Percentiles rank a stretch among this genome's conserved stretches.
phyloP scores from a whole-genome alignment of 1,140 invertebrate species.

The Heliconius eleuchia region DNA sequence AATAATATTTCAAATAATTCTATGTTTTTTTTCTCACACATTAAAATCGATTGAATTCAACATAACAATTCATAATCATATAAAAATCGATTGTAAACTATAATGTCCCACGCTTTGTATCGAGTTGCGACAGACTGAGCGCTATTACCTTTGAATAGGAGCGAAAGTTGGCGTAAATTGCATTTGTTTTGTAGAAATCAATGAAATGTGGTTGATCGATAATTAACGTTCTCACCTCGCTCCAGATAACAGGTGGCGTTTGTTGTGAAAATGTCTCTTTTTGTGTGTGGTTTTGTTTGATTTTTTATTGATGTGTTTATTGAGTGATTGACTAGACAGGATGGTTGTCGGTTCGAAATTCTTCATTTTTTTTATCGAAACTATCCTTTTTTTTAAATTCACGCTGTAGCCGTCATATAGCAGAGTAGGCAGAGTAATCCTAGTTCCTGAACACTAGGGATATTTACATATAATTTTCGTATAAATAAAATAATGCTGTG shows the following conservation, averaged over 20 bases:
- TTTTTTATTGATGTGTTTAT: neutral
- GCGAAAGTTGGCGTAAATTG: constrained; percentile 3
- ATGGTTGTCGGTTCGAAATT: neutral
- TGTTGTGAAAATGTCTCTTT: neutral
- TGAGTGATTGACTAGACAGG: neutral
- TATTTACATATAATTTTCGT: neutral
- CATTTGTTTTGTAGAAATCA: constrained; percentile 38
- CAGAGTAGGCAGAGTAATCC: neutral
- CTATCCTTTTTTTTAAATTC: too few relatives aligned
- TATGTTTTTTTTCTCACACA: neutral
- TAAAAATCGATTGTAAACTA: neutral
- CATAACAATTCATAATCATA: neutral
- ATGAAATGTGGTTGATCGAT: constrained; percentile 43
- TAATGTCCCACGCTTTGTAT: neutral
- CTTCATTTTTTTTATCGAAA: too few relatives aligned
- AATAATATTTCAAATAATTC: neutral
- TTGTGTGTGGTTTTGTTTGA: neutral
- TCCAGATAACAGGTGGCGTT: constrained; percentile 52
- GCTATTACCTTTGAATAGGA: constrained; percentile 2
- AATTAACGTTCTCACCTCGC: constrained; percentile 71
- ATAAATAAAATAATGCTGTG: neutral
- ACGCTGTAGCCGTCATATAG: neutral
- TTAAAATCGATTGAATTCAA: neutral
- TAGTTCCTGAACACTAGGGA: too few relatives aligned
- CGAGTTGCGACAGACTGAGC: neutral